Evolutionary conservation across 1,140 invertebrate genomes (phyloP), one percentile per base, ranked within the genome.

Genomic region (Cydia strobilella): DNA sequence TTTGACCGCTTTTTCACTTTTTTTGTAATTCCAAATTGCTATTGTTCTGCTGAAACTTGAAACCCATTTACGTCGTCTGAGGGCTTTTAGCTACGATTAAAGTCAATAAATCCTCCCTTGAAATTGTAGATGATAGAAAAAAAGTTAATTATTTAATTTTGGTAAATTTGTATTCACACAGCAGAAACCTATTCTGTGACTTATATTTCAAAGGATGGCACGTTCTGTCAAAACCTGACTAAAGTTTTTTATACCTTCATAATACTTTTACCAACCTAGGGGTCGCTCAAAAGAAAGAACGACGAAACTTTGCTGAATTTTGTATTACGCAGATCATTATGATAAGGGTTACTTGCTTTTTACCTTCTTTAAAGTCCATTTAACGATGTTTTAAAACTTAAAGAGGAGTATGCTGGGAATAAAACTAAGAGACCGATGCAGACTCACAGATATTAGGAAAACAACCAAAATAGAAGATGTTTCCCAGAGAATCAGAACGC

Each of bases 21-120:
- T 83, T 86, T 80, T 80, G 73, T 77, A 82, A 80, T 84, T 86
- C 86, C 83, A 86, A 89, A 90, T 89, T 84, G 82, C 86, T 83
- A 88, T 90, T 90, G 88, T 90, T 90, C 79, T 75, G 79, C 76
- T 75, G 83, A 86, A 84, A 81, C 79, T 82, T 79, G 89, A 91
- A 88, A 59, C 48, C 35, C 31, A 74, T 62, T 59, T 59, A 31
- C 48, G 20, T 20, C 66, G 63, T 74, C 86, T 86, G 85, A 88
- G 87, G 84, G 83, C 84, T 85, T 88, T 69, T 35, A 69, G 20
- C 65, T 18, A 69, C 65, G 65, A 69, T 69, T 69, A 69, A 69
- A 69, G 65, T 42, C 65, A 31, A 39, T 69, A 69, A 69, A 69
- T 69, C 35, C 27, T 69, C 27, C 18, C 9, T 39, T 69, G 31